phyloP scores from a whole-genome alignment of 1,140 invertebrate species.

The Pomacea maculata region DNA sequence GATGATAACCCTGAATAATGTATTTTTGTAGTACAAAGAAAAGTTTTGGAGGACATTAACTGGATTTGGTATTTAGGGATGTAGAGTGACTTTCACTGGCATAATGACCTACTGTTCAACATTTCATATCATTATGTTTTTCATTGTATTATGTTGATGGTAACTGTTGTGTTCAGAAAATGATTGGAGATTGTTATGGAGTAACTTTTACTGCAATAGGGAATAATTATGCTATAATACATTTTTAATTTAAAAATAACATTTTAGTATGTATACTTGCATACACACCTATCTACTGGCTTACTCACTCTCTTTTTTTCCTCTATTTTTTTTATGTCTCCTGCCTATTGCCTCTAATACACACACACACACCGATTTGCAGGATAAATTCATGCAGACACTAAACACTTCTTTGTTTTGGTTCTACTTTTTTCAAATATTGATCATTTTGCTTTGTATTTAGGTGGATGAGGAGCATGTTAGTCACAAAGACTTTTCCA shows the following conservation, averaged over 20 bases:
- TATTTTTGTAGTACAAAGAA: too few relatives aligned
- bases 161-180: too few relatives aligned
- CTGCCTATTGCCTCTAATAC: not conserved
- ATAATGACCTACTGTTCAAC: too few relatives aligned
- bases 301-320: not conserved
- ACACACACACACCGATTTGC: not conserved
- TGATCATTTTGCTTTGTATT: not conserved
- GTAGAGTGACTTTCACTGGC: too few relatives aligned
- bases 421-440: too few relatives aligned
- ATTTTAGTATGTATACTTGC: too few relatives aligned
- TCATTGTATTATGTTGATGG: too few relatives aligned
- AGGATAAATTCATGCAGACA: not conserved
- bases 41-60: too few relatives aligned
- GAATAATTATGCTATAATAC: not conserved
- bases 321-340: not conserved
- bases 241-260: not conserved
- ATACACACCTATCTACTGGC: not conserved
- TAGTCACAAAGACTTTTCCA: slow-evolving; percentile 48
- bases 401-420: too few relatives aligned
- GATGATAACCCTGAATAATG: too few relatives aligned
- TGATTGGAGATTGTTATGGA: not conserved
- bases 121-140: too few relatives aligned
- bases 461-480: slow-evolving; percentile 42
- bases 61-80: too few relatives aligned
- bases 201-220: not conserved